Conservation (phyloP, 2,888 invertebrate genomes). For the Scelioninae gen. 1 region DNA sequence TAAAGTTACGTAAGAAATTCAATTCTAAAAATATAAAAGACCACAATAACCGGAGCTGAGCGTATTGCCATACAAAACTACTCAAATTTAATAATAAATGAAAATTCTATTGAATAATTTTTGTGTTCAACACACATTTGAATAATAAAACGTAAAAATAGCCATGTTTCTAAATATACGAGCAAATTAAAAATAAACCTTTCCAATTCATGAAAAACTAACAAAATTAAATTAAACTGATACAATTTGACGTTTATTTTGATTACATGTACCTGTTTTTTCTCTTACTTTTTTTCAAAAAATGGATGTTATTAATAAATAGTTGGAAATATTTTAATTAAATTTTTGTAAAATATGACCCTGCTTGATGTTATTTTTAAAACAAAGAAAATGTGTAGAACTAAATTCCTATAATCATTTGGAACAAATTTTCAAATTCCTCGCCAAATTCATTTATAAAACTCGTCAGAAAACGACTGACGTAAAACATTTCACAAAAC, state of each 20-base stretch:
- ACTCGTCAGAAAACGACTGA: constrained; percentile 23
- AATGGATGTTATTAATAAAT: too few species aligned
- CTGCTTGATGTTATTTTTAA: neutral
- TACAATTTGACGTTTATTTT: neutral
- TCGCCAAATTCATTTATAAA: constrained; percentile 39
- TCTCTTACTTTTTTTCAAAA: too few species aligned
- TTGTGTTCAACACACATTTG: neutral
- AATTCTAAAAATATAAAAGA: too few species aligned
- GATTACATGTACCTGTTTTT: too few species aligned
- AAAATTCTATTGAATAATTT: too few species aligned
- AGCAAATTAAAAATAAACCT: constrained; percentile 20
- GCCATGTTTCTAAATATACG: neutral
- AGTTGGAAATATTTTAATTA: too few species aligned
- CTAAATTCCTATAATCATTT: constrained; percentile 32
- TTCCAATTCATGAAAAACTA: neutral
- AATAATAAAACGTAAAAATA: neutral
- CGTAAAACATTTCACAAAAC: constrained; percentile 29
- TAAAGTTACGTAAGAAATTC: too few species aligned
- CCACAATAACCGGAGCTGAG: too few species aligned
- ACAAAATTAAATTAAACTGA: constrained; percentile 11
- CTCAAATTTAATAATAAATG: neutral
- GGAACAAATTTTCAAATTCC: constrained; percentile 29
- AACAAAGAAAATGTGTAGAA: neutral
- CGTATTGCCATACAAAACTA: too few species aligned
- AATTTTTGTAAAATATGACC: too few species aligned